Evolutionary conservation across 2,888 invertebrate genomes (phyloP).

Genomic region (Periphyllus acericola): DNA sequence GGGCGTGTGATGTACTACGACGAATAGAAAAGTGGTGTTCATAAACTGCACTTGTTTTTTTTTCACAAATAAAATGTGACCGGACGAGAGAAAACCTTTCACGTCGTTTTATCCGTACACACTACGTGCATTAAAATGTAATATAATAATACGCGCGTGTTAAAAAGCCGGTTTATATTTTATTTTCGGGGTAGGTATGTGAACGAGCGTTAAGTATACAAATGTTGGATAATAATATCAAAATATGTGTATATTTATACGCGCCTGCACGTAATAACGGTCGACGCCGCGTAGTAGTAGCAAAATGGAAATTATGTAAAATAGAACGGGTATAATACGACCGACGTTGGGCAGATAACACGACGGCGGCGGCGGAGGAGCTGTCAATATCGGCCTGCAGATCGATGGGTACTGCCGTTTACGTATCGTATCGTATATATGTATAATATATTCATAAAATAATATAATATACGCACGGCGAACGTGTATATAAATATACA

Average conservation of each 20-base stretch:
- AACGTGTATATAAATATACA: background rate
- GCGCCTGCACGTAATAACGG: background rate
- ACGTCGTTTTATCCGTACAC: too few relatives aligned
- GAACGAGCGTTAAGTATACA: too few relatives aligned
- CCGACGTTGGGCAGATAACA: conserved; percentile 31
- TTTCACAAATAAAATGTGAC: too few relatives aligned
- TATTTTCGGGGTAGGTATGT: too few relatives aligned
- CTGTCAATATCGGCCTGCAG: conserved; percentile 57
- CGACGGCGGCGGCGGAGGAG: conserved; percentile 23
- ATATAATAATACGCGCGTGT: background rate
- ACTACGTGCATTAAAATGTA: background rate
- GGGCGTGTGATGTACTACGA: background rate
- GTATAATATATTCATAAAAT: conserved; percentile 1
- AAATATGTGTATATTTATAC: background rate
- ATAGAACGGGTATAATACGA: conserved; percentile 35
- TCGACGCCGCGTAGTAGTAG: background rate
- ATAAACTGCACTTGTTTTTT: too few relatives aligned
- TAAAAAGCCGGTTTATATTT: background rate
- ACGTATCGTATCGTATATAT: background rate
- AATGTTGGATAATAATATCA: too few relatives aligned
- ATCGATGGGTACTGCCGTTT: conserved; percentile 48
- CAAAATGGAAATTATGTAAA: conserved; percentile 56
- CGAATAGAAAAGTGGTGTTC: too few relatives aligned
- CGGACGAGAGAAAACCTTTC: too few relatives aligned
- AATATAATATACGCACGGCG: background rate